These are phyloP conservation scores for Polymixis lichenea DNA, from an alignment of 2,888 invertebrate species.

Conservation along the genomic window DNA sequence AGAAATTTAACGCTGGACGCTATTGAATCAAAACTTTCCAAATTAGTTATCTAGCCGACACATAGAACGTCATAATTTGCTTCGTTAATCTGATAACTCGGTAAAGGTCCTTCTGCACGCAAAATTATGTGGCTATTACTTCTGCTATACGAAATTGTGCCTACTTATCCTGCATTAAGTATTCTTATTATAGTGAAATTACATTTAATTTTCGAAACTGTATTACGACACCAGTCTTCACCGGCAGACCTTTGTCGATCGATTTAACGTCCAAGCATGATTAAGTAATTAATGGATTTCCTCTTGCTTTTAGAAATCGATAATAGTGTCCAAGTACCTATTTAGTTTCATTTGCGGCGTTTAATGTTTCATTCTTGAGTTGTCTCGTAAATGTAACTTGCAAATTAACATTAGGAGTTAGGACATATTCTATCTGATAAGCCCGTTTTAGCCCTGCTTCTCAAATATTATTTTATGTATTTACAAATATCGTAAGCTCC, in stretches of 20 bases:
- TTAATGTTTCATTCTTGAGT: background rate
- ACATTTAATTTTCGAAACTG: constrained; percentile 26
- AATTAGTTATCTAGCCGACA: background rate
- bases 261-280: constrained; percentile 48
- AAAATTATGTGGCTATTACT: background rate
- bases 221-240: constrained; percentile 38
- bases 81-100: background rate
- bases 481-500: no score
- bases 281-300: constrained; percentile 50
- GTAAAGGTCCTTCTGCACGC: background rate
- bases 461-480: background rate
- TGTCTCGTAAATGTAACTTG: background rate
- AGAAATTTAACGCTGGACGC: background rate
- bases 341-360: constrained; percentile 1
- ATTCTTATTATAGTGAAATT: constrained; percentile 18
- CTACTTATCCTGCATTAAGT: background rate
- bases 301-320: constrained; percentile 52
- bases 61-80: background rate
- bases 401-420: background rate
- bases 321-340: constrained; percentile 36
- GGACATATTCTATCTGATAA: background rate
- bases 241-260: constrained; percentile 49
- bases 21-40: constrained; percentile 2
- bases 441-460: background rate
- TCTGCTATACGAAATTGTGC: background rate